phyloP scores from a whole-genome alignment of 2,797 vertebrate species.

The Fistularia commersonii region DNA sequence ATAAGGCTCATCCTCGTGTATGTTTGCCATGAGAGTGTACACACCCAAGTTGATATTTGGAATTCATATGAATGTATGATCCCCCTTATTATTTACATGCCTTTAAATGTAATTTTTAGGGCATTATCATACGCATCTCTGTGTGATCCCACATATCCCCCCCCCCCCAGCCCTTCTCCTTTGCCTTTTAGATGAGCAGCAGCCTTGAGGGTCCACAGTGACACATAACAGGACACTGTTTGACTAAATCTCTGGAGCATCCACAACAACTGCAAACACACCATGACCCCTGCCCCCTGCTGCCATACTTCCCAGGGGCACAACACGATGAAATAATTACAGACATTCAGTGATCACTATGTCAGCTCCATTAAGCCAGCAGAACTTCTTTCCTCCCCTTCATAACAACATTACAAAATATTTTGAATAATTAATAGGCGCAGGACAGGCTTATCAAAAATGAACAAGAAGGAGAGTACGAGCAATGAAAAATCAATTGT shows the following conservation, averaged over 20 bases:
- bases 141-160: too few species aligned
- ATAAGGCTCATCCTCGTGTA: too few species aligned
- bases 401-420: not conserved
- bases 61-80: too few species aligned
- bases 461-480: constrained; percentile 8
- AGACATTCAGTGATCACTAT: constrained; percentile 24
- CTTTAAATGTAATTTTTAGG: too few species aligned
- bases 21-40: too few species aligned
- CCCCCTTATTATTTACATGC: too few species aligned
- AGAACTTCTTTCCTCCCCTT: too few species aligned
- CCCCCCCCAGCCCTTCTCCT: too few species aligned
- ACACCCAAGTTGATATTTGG: too few species aligned
- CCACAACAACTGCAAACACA: constrained; percentile 12
- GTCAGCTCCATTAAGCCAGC: too few species aligned
- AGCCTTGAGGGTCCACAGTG: constrained; percentile 35
- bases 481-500: constrained; percentile 3
- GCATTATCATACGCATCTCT: too few species aligned
- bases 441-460: too few species aligned
- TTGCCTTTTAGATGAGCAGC: constrained; percentile 22
- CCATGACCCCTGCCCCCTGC: not conserved
- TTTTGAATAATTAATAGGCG: constrained; percentile 28
- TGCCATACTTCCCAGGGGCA: constrained; percentile 1
- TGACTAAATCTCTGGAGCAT: constrained; percentile 44
- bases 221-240: constrained; percentile 36
- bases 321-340: constrained; percentile 18